Percentiles rank a stretch among this genome's conserved stretches.
phyloP scores from a whole-genome alignment of 1,140 invertebrate genomes.

The Eumaeus atala region DNA sequence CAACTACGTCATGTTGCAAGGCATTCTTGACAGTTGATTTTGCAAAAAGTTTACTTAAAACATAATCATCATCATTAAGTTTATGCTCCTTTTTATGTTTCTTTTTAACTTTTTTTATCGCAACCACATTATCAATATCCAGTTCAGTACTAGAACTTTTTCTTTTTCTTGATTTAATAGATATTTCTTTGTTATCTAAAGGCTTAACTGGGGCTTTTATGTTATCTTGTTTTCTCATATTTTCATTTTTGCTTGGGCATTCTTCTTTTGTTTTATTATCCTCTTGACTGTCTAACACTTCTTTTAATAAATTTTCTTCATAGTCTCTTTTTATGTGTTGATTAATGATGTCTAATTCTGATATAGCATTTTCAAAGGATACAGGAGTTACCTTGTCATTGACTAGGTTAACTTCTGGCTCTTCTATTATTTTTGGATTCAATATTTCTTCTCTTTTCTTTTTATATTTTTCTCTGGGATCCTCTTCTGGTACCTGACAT shows the following conservation, averaged over 20 bases:
- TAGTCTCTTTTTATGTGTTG: conserved; percentile 63
- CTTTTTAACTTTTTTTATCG: conserved; percentile 51
- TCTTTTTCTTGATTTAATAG: conserved; percentile 38
- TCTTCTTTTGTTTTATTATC: conserved; percentile 17
- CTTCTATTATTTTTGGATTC: conserved; percentile 48
- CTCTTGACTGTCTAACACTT: conserved; percentile 54
- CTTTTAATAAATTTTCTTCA: conserved; percentile 62
- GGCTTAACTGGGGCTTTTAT: conserved; percentile 4
- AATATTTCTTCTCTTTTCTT: conserved; percentile 55
- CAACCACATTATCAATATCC: conserved; percentile 50
- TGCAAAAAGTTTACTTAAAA: conserved; percentile 76
- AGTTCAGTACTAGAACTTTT: conserved; percentile 33
- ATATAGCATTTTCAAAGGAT: conserved; percentile 73
- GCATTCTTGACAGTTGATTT: conserved; percentile 75
- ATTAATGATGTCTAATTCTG: conserved; percentile 73
- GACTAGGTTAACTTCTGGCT: conserved; percentile 64
- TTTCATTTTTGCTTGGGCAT: conserved; percentile 18
- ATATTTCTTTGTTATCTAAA: conserved; percentile 16
- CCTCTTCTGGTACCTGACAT: conserved; percentile 33
- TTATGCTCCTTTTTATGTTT: conserved; percentile 43
- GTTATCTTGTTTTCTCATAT: conserved; percentile 5
- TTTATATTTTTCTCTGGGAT: conserved; percentile 66
- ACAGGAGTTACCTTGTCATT: conserved; percentile 71
- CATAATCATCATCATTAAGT: conserved; percentile 74
- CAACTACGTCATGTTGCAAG: conserved; percentile 74